Evolutionary conservation across 2,113 vertebrate species (phyloP), one percentile per base, ranked within the genome.

Genomic region (Leucopsar rothschildi): DNA sequence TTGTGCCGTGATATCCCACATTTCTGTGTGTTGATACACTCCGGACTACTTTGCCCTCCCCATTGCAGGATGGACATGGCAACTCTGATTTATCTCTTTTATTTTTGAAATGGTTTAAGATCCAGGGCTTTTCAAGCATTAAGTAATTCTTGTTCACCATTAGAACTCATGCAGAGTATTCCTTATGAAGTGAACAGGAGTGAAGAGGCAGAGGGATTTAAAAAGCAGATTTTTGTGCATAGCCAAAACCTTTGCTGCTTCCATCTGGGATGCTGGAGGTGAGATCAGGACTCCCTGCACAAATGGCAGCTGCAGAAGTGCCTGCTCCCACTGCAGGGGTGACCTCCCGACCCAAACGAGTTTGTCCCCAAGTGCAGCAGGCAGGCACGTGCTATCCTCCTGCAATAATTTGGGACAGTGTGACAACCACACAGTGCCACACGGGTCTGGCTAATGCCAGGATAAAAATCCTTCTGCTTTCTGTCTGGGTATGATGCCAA

Each of bases 1-100:
- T 65, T 69, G 33, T 50, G 33, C 47, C 0, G 0, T 35, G 37
- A 76, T 9, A 39, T 49, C 18, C 13, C 37, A 14, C 0, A 1
- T 72, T 56, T 45, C 31, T 77, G 37, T 37, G 37, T 37, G 37
- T 37, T 37, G 37, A 37, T 37, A 15, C 23, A 28, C 18, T 28
- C 24, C 22, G 18, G 24, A 27, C 14, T 76, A 9, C 25, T 86
- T 90, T 33, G 53, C 28, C 4, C 2, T 73, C 9, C 11, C 18
- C 24, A 11, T 1, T 49, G 35, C 31, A 50, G 20, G 20, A 50
- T 5, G 33, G 35, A 55, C 18, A 84, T 4, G 31, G n/a, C 21
- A 25, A 70, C 12, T 61, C 59, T 77, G 47, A 83, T 21, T 45
- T 42, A 33, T 4, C 4, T 10, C 57, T 60, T 35, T 28, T 23